Base-by-base conservation (phyloP, 2,797 vertebrate species). In the Intellagama lesueurii region DNA sequence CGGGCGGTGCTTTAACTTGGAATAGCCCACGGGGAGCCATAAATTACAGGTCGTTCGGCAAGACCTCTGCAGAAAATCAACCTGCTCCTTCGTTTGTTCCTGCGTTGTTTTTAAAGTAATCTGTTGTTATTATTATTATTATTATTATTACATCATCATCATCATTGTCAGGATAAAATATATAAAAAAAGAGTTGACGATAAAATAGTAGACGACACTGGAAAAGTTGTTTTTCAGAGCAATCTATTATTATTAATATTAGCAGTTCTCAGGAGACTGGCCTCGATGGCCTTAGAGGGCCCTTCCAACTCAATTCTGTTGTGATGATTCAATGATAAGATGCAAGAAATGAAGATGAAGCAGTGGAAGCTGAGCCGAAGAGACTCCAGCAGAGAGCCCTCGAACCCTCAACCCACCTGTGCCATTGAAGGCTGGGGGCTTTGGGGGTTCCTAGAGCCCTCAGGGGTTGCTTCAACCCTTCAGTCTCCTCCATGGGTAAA, bases 201-300 rank as follows among this genome's bases (percentile, higher is more conserved):
- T 56, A 56, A 56, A 56, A 56, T 56, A 56, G 32, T 16, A 32
- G 1, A 0, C 0, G 4, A 0, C 79, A 3, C 0, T 0, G 3
- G 14, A 32, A 60, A 81, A 47, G 0, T 5, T 1, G 32, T 28
- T 7, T 7, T 1, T 56, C 77, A 79, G 30, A n/a, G 24, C 6
- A 30, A 6, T n/a, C 47, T 56, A 56, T 35, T 35, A 47, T 80
- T 56, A 80, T 52, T 40, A 40, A 40, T 26, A 80, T 80, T 44
- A 56, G 7, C 49, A 80, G 49, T n/a, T 56, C 30, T 80, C 30
- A 32, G 78, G 49, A 40, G 40, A 40, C 40, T 40, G 40, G 40
- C 40, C 40, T 3, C 40, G 40, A 40, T 40, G 40, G 40, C 40
- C 40, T 40, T 40, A 40, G 40, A 40, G 40, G 40, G 40, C 40